A percentile compares a stretch with the other conserved stretches of the same genome.
Evolutionary conservation across 2,113 vertebrate species (phyloP).

Genomic region (Anguilla rostrata): DNA sequence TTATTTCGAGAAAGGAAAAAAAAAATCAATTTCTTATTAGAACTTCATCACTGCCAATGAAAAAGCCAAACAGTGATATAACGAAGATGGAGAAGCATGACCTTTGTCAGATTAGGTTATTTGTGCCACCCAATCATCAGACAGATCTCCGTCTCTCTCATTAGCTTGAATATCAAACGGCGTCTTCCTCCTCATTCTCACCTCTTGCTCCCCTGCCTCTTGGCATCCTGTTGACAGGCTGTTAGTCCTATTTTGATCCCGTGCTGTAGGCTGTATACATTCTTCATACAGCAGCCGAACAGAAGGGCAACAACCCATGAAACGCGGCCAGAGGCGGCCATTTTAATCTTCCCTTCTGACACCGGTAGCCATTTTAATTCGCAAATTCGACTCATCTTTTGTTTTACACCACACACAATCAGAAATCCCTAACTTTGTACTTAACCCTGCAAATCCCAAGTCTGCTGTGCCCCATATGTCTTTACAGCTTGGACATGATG

Average conservation of each 20-base stretch:
- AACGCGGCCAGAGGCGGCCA: background rate
- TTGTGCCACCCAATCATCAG: background rate
- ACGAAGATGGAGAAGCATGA: constrained; percentile 66
- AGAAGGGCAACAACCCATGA: background rate
- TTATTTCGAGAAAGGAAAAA: constrained; percentile 29
- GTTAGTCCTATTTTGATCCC: background rate
- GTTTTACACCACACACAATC: background rate
- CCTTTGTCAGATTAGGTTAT: constrained; percentile 47
- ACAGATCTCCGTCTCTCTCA: background rate
- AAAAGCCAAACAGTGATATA: constrained; percentile 37
- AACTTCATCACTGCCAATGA: constrained; percentile 53
- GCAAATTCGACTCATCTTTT: background rate
- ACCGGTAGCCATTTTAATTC: constrained; percentile 1
- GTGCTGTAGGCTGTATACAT: background rate
- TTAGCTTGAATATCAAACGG: constrained; percentile 5
- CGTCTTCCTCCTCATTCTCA: constrained; percentile 8
- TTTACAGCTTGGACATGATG: background rate
- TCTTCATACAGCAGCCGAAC: background rate
- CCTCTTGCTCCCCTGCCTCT: constrained; percentile 8
- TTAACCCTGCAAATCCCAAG: too few species aligned
- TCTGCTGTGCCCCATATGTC: background rate
- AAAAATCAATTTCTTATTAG: constrained; percentile 75
- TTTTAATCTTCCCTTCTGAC: background rate
- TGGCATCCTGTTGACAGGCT: background rate
- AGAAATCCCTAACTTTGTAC: background rate